Percentiles rank a stretch among this genome's conserved stretches.
phyloP scores from a whole-genome alignment of 1,140 invertebrate species.

The Drosophila tristis region DNA sequence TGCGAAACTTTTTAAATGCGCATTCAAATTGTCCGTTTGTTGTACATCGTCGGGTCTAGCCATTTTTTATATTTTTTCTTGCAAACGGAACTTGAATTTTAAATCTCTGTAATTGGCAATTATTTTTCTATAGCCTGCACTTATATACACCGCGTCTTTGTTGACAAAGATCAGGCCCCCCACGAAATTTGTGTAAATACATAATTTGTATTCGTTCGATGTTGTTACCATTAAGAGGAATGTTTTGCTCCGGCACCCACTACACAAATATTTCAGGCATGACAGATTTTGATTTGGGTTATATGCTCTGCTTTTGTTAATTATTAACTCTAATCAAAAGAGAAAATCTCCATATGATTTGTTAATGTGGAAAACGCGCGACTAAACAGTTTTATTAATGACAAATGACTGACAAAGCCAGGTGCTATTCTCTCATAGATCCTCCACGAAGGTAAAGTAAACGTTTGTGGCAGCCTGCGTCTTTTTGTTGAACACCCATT shows the following conservation, averaged over 20 bases:
- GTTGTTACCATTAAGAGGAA: too few relatives aligned
- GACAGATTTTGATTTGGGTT: too few relatives aligned
- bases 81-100: conserved; percentile 24
- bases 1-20: conserved; percentile 12
- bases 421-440: conserved; percentile 12
- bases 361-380: too few relatives aligned
- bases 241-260: too few relatives aligned
- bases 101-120: conserved; percentile 36
- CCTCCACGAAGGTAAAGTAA: conserved; percentile 50
- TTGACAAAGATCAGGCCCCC: conserved; percentile 5
- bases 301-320: too few relatives aligned
- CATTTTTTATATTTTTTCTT: conserved; percentile 8
- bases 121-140: conserved; percentile 28
- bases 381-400: conserved; percentile 2
- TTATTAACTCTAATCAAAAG: too few relatives aligned
- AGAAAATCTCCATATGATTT: too few relatives aligned
- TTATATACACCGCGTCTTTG: conserved; percentile 3
- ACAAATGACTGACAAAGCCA: too few relatives aligned
- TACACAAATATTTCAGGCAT: too few relatives aligned
- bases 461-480: conserved; percentile 49
- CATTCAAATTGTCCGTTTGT: neutral
- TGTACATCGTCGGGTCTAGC: neutral
- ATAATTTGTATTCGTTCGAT: too few relatives aligned
- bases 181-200: too few relatives aligned
- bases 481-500: conserved; percentile 46